Conservation (phyloP, 1,140 invertebrate species). For the Luehdorfia chinensis region DNA sequence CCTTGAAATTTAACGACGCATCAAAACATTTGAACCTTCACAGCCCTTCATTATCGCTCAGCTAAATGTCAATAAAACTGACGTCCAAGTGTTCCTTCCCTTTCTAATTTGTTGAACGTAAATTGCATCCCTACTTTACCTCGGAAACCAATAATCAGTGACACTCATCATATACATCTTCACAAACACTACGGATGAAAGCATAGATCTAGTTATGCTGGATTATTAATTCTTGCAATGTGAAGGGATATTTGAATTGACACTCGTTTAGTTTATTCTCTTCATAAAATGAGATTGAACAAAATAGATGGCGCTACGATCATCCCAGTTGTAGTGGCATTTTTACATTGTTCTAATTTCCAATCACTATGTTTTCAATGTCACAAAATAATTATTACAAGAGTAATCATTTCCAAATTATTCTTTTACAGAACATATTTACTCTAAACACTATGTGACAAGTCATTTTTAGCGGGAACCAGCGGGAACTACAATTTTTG, state of each 20-base stretch:
- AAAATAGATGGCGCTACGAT: slow-evolving; percentile 34
- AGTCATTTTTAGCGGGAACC: too few relatives aligned
- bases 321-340: too few relatives aligned
- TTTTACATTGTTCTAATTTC: too few relatives aligned
- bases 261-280: slow-evolving; percentile 43
- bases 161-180: slow-evolving; percentile 17
- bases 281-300: slow-evolving; percentile 33
- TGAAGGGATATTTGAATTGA: slow-evolving; percentile 51
- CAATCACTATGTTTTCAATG: too few relatives aligned
- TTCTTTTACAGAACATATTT: too few relatives aligned
- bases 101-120: slow-evolving; percentile 70
- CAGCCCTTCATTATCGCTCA: slow-evolving; percentile 66
- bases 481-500: too few relatives aligned
- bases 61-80: slow-evolving; percentile 70
- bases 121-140: slow-evolving; percentile 43
- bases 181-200: slow-evolving; percentile 15
- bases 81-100: slow-evolving; percentile 57
- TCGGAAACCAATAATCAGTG: slow-evolving; percentile 25
- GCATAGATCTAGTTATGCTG: slow-evolving; percentile 34
- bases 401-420: too few relatives aligned
- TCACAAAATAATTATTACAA: too few relatives aligned
- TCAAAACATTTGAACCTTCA: slow-evolving; percentile 49
- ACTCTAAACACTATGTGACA: too few relatives aligned
- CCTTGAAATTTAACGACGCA: slow-evolving; percentile 58
- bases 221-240: slow-evolving; percentile 40